A percentile compares a stretch with the other conserved stretches of the same genome.
phyloP scores from a whole-genome alignment of 30 jellyfish, hydroid and myxozoan genomes.

The Sanderia malayensis region DNA sequence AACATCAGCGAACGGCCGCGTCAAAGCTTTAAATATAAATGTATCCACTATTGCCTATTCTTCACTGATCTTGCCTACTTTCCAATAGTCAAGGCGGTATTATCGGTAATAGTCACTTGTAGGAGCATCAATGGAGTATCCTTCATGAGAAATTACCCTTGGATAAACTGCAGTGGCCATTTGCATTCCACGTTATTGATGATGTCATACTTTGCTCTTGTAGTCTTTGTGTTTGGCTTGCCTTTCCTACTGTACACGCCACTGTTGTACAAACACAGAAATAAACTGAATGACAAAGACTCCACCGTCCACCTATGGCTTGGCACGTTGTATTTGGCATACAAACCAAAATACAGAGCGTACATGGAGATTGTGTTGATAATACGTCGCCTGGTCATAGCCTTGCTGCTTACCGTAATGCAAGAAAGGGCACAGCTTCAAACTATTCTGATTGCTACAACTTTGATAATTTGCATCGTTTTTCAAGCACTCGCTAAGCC shows the following conservation, averaged over 20 bases:
- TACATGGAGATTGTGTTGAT: constrained; percentile 36
- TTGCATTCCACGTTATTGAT: constrained; percentile 8
- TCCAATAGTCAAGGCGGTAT: constrained; percentile 26
- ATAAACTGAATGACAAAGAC: constrained; percentile 9
- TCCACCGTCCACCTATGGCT: constrained; percentile 27
- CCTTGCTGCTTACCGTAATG: constrained; percentile 19
- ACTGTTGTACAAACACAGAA: constrained; percentile 22
- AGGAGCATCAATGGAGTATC: constrained; percentile 24
- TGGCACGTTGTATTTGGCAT: constrained; percentile 19
- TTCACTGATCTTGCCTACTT: constrained; percentile 52
- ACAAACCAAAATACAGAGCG: constrained; percentile 19
- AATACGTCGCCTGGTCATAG: constrained; percentile 29
- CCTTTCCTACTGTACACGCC: constrained; percentile 41
- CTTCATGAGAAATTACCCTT: constrained; percentile 21
- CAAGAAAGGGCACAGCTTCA: constrained; percentile 22
- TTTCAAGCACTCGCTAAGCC: constrained; percentile 44
- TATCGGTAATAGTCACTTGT: constrained; percentile 29
- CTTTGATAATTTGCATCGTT: constrained; percentile 20
- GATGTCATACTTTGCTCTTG: constrained; percentile 21
- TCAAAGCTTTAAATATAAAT: background rate
- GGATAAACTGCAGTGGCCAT: constrained; percentile 32
- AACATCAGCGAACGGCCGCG: background rate
- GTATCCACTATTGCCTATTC: constrained; percentile 22
- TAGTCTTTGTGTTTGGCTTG: constrained; percentile 32
- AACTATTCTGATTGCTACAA: constrained; percentile 5